phyloP scores from a whole-genome alignment of 2,888 invertebrate genomes.

The Hipparchia sbordonii region DNA sequence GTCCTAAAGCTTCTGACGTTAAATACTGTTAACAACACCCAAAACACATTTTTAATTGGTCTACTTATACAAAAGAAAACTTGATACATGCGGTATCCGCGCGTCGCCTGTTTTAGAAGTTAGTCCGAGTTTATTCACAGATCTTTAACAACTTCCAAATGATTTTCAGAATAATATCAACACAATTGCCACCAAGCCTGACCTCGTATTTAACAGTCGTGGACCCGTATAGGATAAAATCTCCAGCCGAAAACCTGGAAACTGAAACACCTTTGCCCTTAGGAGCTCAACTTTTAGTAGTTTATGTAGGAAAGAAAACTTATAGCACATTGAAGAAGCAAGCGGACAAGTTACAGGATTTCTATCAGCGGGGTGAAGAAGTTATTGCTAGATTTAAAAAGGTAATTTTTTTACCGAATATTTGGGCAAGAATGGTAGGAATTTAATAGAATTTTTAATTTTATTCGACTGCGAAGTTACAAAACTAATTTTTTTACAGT shows the following conservation, averaged over 20 bases:
- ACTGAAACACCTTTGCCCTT: slow-evolving; percentile 88
- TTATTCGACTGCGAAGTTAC: neutral
- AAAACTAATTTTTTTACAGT: slow-evolving; percentile 52
- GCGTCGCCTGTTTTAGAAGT: neutral
- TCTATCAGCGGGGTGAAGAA: slow-evolving; percentile 69
- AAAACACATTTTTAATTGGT: too few species aligned
- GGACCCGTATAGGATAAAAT: slow-evolving; percentile 92
- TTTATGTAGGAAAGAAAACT: slow-evolving; percentile 87
- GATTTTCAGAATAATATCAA: slow-evolving; percentile 88
- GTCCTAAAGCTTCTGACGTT: too few species aligned
- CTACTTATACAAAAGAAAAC: too few species aligned
- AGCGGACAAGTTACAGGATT: slow-evolving; percentile 63
- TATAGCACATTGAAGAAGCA: slow-evolving; percentile 77
- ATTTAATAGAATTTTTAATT: neutral
- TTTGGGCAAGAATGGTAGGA: neutral
- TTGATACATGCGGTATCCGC: too few species aligned
- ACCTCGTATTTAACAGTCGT: slow-evolving; percentile 91
- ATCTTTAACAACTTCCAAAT: neutral
- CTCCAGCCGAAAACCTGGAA: slow-evolving; percentile 87
- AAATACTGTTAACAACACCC: too few species aligned
- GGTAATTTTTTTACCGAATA: slow-evolving; percentile 56
- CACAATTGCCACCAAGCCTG: slow-evolving; percentile 88
- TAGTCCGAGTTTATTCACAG: neutral
- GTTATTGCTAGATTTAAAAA: slow-evolving; percentile 72
- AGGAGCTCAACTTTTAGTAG: slow-evolving; percentile 90